Base-by-base conservation (phyloP, 2,113 vertebrate genomes). In the Megaceryle maxima region DNA sequence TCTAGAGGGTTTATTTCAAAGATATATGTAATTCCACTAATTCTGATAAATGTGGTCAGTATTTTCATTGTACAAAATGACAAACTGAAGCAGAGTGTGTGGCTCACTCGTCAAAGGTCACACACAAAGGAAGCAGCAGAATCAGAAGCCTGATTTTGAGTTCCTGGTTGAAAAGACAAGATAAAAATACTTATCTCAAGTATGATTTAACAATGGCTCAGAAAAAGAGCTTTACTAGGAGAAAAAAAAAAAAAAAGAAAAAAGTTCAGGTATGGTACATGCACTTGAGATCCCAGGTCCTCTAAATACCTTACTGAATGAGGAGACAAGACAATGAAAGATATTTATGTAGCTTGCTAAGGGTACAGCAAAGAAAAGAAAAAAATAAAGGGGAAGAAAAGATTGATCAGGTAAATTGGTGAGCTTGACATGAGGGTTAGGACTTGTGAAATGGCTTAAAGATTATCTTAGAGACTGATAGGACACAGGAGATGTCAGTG, bases 381-480 rank as follows among this genome's bases (percentile, higher is more conserved):
- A 43, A 8, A 67, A 70, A 35, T 7, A 19, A 46, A 66, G 7
- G 18, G n/a, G n/a, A 35, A 46, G 19, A 80, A 87, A 92, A 93
- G 90, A 97, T 88, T 91, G 91, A 94, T 95, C 63, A 48, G 72
- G 44, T 76, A 92, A 85, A 1, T 93, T 13, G 9, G 70, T 88
- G 85, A 89, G 75, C 37, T 82, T 94, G 93, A 96, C 72, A 50
- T 68, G 87, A 92, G 29, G 74, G 80, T 88, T 88, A 78, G 46
- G 53, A 80, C 74, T 93, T 90, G 77, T 78, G 77, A 91, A 95
- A 96, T 44, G 77, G 95, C 86, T 96, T 96, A 94, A 96, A 92
- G 88, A 94, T 94, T 91, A 92, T 37, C 67, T 78, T 92, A 46
- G 74, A 92, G 78, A 79, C 56, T 83, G 91, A 89, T 16, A 87